Conservation (phyloP, 1,140 invertebrate genomes). For the Tetragnatha versicolor region DNA sequence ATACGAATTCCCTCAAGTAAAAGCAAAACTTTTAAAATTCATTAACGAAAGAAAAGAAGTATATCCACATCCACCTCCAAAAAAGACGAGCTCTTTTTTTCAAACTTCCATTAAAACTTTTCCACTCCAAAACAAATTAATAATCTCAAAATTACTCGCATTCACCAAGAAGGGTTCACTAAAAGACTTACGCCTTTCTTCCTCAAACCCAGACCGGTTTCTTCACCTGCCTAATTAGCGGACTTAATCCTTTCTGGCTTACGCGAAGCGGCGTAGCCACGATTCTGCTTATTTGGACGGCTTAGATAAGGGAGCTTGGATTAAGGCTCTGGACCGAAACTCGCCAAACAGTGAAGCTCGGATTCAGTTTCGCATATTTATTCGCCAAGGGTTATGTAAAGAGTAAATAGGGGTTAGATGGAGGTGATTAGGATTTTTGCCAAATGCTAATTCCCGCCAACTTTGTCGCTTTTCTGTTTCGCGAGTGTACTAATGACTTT, state of each 20-base stretch:
- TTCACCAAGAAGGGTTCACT: no score
- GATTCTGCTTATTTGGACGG: constrained; percentile 6
- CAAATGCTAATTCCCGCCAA: neutral
- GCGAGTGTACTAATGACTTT: no score
- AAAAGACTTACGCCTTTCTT: constrained; percentile 1
- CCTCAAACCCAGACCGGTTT: constrained; percentile 16
- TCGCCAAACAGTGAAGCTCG: no score
- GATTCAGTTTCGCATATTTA: constrained; percentile 16
- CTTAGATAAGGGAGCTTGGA: neutral
- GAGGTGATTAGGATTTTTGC: neutral
- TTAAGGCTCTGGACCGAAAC: neutral
- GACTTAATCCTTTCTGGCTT: constrained; percentile 20
- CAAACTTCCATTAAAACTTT: no score
- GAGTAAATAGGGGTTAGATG: neutral
- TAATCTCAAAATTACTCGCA: no score
- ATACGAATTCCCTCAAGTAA: no score
- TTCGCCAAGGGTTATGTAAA: constrained; percentile 1
- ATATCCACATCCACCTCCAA: no score
- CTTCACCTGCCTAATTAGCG: constrained; percentile 25
- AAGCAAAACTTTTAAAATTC: no score
- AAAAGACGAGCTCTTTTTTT: no score
- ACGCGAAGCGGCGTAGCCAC: neutral
- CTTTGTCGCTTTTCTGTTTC: no score
- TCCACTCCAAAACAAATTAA: no score
- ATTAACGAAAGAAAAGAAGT: no score